phyloP scores from a whole-genome alignment of 2,888 invertebrate species.

The Aporophyla lueneburgensis region DNA sequence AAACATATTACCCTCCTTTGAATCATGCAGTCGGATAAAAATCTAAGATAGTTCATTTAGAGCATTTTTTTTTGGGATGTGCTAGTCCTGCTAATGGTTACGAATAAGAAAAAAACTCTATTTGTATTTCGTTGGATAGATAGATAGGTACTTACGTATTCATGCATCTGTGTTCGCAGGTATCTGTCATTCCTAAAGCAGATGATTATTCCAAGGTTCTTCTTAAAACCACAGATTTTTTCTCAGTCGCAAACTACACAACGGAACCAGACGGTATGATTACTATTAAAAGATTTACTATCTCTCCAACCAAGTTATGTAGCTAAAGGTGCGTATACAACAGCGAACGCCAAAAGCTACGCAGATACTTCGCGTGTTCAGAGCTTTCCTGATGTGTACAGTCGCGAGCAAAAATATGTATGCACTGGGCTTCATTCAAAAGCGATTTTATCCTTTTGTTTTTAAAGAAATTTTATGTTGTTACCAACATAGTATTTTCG shows the following conservation, averaged over 20 bases:
- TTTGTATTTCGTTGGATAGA: too few relatives aligned
- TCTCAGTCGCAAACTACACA: neutral
- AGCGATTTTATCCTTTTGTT: neutral
- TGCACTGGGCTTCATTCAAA: neutral
- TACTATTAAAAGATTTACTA: conserved; percentile 13
- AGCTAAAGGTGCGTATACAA: conserved; percentile 29
- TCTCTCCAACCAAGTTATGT: conserved; percentile 13
- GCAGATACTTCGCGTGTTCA: neutral
- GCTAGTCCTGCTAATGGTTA: too few relatives aligned
- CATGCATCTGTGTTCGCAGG: neutral
- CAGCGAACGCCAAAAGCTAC: conserved; percentile 7
- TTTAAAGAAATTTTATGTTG: neutral
- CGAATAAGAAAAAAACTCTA: too few relatives aligned
- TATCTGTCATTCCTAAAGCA: neutral
- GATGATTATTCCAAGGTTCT: neutral
- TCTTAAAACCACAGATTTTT: neutral
- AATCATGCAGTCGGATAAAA: neutral
- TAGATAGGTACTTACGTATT: conserved; percentile 2
- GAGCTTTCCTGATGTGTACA: conserved; percentile 35
- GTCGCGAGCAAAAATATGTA: too few relatives aligned
- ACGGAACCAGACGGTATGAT: neutral
- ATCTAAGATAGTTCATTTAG: neutral
- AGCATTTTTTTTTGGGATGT: too few relatives aligned
- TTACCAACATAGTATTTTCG: neutral
- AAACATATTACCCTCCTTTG: too few relatives aligned